Evolutionary conservation across 2,888 invertebrate genomes (phyloP), one percentile per base, ranked within the genome.

Genomic region (Cremastobaeus sp.): DNA sequence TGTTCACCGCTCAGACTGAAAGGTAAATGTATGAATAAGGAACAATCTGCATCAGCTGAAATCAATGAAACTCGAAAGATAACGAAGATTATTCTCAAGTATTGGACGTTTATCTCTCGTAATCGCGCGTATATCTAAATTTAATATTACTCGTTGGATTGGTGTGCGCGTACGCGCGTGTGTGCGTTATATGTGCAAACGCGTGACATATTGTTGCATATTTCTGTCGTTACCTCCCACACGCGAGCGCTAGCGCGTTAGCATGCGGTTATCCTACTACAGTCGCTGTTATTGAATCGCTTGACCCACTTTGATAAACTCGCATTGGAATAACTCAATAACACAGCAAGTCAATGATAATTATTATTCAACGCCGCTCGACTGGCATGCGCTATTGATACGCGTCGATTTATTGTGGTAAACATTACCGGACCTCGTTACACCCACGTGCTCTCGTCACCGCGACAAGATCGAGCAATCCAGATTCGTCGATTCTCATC

Each of bases 241-340:
- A 79, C 78, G 65, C 59, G 74, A 72, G 34, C 60, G 50, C 52
- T 65, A 52, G 65, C 80, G 76, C 78, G 78, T 78, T 80, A 79
- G 79, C 78, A 74, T 78, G 78, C 78, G 79, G 79, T 81, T 85
- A 82, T 84, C 80, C 71, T 78, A 79, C 82, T 81, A 76, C 77
- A 75, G 77, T 77, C 77, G 76, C 80, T 80, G 80, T 82, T 85
- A 86, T 87, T 85, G 84, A 87, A 86, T 86, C 84, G 85, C 85
- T 85, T 86, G 86, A 87, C 87, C 87, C 84, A 87, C 86, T 87
- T 87, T 83, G 87, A 87, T 86, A 87, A 86, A 86, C 84, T 85
- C 84, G 83, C 84, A 83, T 85, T 83, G 81, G 84, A 86, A 86
- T 86, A 85, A 84, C 85, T 87, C 86, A 82, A 81, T 81, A 81